Evolutionary conservation across 2,113 vertebrate species (phyloP), one percentile per base, ranked within the genome.

Genomic region (Ameiurus melas): DNA sequence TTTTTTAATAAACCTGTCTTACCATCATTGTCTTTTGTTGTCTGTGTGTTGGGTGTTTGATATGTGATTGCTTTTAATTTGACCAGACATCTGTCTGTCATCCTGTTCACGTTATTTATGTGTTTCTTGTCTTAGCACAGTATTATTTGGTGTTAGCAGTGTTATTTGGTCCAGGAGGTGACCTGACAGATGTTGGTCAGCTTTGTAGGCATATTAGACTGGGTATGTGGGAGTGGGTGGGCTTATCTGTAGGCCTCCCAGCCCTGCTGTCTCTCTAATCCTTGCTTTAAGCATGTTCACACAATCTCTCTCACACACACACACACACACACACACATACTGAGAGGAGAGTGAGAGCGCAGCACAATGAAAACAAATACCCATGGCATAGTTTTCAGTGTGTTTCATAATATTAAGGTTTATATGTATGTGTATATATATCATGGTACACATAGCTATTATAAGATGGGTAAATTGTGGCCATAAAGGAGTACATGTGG

Each of bases 111-210:
- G 36, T 62, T 64, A 77, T 85, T 30, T 68, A 36, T 90, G 85
- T 85, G 55, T 77, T 27, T 84, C 78, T 33, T 47, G 25, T 89
- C 55, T 20, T 82, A 68, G 53, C 33, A 25, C 60, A 82, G 60
- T 68, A 77, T 83, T 55, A 70, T 83, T 85, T 89, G 86, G 83
- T 87, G 75, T 87, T 87, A 84, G 79, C 85, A 77, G 25, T 62
- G 12, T 25, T 83, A 62, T 39, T 62, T 57, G 83, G 71, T 86
- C 78, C 88, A 87, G 75, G 83, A 84, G 87, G 64, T 86, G 87
- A 62, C 73, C 83, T 86, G 79, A 90, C 90, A 91, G 90, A 89
- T 91, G 90, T 90, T 89, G 81, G 39, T 90, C 88, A 90, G 90
- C 88, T 90, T 91, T 90, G 87, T 64, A 36, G n/a, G 89, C 89